These are phyloP conservation scores for Campoletis sonorensis DNA, from an alignment of 1,140 invertebrate species.

Conservation along the genomic window DNA sequence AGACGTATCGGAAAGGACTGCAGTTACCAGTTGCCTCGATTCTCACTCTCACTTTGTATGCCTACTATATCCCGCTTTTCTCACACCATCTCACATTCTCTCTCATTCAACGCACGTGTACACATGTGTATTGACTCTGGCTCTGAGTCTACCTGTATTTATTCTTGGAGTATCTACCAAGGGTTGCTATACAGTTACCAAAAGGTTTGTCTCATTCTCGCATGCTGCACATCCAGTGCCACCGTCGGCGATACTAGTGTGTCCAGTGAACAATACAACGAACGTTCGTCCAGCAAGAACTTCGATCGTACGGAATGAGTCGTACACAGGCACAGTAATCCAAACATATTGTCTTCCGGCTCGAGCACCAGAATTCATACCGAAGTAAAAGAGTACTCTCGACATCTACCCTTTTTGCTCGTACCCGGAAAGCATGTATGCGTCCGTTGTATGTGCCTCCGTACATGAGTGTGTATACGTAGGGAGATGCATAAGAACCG, in stretches of 20 bases:
- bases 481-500: neutral
- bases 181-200: neutral
- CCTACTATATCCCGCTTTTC: neutral
- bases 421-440: neutral
- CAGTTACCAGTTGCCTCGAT: conserved; percentile 1
- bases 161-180: neutral
- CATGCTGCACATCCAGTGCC: neutral
- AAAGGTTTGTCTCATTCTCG: neutral
- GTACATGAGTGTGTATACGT: neutral
- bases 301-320: conserved; percentile 30
- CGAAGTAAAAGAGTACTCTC: conserved; percentile 3
- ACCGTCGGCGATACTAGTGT: neutral
- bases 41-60: neutral
- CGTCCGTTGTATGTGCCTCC: neutral
- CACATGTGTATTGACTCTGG: neutral
- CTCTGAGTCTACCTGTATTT: neutral
- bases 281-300: conserved; percentile 30
- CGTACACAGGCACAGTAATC: conserved; percentile 47
- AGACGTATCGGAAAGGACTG: conserved; percentile 47
- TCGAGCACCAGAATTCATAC: conserved; percentile 16
- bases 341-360: conserved; percentile 56
- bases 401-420: neutral
- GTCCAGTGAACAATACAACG: neutral
- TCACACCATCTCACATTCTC: neutral
- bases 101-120: neutral